Base-by-base conservation (phyloP, 2,797 vertebrate species). In the Falco columbarius region DNA sequence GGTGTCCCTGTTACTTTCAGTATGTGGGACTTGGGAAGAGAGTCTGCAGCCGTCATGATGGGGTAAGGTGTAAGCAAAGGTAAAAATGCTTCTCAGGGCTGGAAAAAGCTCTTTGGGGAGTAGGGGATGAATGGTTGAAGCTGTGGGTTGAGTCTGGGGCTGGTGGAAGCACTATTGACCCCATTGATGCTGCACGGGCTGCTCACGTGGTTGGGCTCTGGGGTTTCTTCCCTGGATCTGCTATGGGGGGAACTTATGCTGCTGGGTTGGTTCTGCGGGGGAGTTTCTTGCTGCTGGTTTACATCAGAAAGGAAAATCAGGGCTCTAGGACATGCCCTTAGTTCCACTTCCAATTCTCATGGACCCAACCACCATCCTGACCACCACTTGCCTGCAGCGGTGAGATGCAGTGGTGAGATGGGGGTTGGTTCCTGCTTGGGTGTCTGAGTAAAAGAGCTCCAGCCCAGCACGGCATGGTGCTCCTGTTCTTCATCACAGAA, bases 131-230 rank as follows among this genome's bases (percentile, higher is more conserved):
- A 19, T 11, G 55, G 51, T 14, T 74, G 73, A 47, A 71, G 70
- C 3, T 71, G 29, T 62, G 81, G 38, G 14, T 42, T 49, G 52
- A 18, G 18, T 9, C 10, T 67, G 30, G 56, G 20, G 9, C 22
- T 86, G 89, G 14, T 52, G 26, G 67, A 29, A 29, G 8, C 42
- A 44, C 6, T 44, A 26, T 1, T 1, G 13, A 49, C 27, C 29
- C 30, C 13, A 8, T 7, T 0, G 0, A 2, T 26, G 75, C 44
- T 66, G 12, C 8, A 0, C 3, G 38, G 42, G 24, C 42, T 59
- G 29, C 38, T 70, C 5, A 2, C 5, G 1, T 12, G 68, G 32
- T 14, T 62, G 63, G 51, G 51, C 5, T 47, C 10, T 52, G 42
- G 21, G 30, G 30, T 2, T 18, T 19, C 8, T 74, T 70, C 24